Base-by-base conservation (phyloP, 1,140 invertebrate species). In the Asbolus verrucosus region DNA sequence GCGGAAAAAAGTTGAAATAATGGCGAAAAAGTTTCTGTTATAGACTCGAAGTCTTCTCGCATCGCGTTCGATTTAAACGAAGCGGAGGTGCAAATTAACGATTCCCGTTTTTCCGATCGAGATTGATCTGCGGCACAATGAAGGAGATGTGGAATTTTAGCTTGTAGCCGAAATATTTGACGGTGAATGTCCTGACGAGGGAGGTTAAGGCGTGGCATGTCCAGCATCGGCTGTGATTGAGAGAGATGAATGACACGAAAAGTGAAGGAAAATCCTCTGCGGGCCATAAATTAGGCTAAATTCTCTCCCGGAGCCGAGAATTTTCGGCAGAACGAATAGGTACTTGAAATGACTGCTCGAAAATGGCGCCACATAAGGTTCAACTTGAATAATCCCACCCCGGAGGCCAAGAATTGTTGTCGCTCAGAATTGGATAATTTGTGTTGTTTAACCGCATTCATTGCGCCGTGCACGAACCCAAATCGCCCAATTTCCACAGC, bases 321-420 rank as follows among this genome's bases (percentile, higher is more conserved):
- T 63, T 63, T 63, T 63, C n/a, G 31, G 6, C 21, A 30, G 54
- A 63, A 63, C 36, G 13, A 41, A 38, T 63, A 63, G 61, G 61
- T 43, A 11, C 61, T 43, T 27, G 33, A 33, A 43, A 24, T 16
- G 33, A 24, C 18, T 39, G 21, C 61, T 21, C 36, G 61, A 41
- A 63, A 63, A 63, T 63, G 61, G 61, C 21, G n/a, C n/a, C n/a
- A 63, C 61, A 43, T 54, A 54, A 54, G 46, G 27, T 30, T 30
- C 60, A 39, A n/a, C 30, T n/a, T 38, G 39, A 15, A 63, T 63
- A 39, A 63, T 39, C 61, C 61, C 15, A 14, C 61, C 61, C 33
- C 33, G 18, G 33, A 41, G 61, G 16, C 46, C 19, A 19, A 54
- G 27, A 27, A 19, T 30, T 13, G 46, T 19, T 54, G 19, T 19